Evolutionary conservation across 2,888 invertebrate species (phyloP).

Genomic region (Masnerella sp.): DNA sequence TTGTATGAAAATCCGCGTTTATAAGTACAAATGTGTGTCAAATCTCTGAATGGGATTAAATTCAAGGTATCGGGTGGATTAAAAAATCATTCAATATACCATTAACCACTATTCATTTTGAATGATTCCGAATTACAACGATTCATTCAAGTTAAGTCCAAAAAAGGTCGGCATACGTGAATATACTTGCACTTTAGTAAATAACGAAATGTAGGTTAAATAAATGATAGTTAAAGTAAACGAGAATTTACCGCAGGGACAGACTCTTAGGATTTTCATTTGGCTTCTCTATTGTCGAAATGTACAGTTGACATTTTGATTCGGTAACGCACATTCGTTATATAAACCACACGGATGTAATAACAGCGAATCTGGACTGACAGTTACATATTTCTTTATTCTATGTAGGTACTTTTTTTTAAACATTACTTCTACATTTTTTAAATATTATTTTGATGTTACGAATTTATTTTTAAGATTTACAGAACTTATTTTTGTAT

Average conservation of each 20-base stretch:
- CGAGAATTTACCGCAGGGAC: constrained; percentile 19
- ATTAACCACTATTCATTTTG: constrained; percentile 6
- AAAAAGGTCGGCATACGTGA: constrained; percentile 13
- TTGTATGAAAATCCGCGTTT: constrained; percentile 1
- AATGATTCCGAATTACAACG: constrained; percentile 15
- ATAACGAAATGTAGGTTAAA: constrained; percentile 39
- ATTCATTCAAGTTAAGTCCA: constrained; percentile 20
- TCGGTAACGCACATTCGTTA: not conserved
- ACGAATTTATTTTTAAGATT: too few relatives aligned
- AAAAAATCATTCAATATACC: constrained; percentile 6
- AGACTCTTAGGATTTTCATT: constrained; percentile 9
- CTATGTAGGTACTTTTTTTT: too few relatives aligned
- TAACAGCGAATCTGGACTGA: not conserved
- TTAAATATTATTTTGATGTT: too few relatives aligned
- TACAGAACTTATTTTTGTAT: too few relatives aligned
- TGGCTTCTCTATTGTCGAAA: constrained; percentile 9
- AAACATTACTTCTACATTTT: too few relatives aligned
- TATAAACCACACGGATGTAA: too few relatives aligned
- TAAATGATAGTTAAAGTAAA: constrained; percentile 14
- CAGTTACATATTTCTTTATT: too few relatives aligned
- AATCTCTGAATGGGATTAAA: not conserved
- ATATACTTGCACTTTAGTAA: constrained; percentile 20
- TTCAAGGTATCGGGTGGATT: not conserved
- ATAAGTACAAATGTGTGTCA: not conserved
- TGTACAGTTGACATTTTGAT: constrained; percentile 6